Conservation (phyloP, 2,888 invertebrate species). For the Augiades crinisus region DNA sequence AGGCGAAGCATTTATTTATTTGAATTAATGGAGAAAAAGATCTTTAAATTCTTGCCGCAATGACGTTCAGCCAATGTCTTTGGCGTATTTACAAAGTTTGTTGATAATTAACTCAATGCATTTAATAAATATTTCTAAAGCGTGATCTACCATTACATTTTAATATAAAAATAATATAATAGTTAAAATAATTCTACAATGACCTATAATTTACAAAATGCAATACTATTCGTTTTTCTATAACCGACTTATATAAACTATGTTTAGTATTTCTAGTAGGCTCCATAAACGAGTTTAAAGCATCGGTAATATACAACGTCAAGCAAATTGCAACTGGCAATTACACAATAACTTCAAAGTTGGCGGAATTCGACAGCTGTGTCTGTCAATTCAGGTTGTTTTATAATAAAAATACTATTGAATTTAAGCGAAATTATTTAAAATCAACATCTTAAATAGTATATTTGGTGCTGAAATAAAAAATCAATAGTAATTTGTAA, state of each 20-base stretch:
- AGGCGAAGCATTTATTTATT: conserved; percentile 56
- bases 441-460: background rate
- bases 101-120: background rate
- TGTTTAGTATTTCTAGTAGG: too few species aligned
- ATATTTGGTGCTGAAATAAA: background rate
- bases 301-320: too few species aligned
- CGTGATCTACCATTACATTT: too few species aligned
- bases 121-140: too few species aligned
- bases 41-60: conserved; percentile 1
- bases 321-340: too few species aligned
- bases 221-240: too few species aligned
- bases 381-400: conserved; percentile 12
- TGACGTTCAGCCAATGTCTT: background rate
- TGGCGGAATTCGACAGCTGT: conserved; percentile 25
- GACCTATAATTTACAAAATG: too few species aligned
- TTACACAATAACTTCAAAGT: background rate
- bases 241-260: too few species aligned
- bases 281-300: too few species aligned
- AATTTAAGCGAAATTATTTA: background rate
- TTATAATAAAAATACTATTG: conserved; percentile 3
- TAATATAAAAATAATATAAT: too few species aligned
- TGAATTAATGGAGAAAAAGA: conserved; percentile 18
- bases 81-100: background rate
- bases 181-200: too few species aligned
- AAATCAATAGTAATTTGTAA: conserved; percentile 21